Evolutionary conservation across 2,113 vertebrate species (phyloP).

Genomic region (Hypomesus transpacificus): DNA sequence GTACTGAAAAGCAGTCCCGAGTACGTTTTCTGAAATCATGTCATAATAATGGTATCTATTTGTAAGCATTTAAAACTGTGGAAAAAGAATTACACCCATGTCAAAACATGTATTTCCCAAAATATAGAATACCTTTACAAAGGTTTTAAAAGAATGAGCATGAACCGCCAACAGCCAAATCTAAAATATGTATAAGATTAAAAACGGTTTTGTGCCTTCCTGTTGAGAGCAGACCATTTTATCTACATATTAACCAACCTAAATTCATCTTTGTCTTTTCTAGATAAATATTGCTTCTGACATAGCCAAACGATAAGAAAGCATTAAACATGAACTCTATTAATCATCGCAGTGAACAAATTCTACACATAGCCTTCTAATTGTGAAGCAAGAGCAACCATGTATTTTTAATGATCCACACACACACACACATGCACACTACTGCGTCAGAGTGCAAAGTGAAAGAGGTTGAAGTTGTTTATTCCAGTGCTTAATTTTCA

Average conservation of each 20-base stretch:
- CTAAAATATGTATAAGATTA: constrained; percentile 24
- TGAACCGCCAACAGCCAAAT: constrained; percentile 14
- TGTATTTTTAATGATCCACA: constrained; percentile 51
- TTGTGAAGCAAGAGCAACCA: constrained; percentile 40
- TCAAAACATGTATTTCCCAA: no score
- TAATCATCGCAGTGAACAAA: constrained; percentile 40
- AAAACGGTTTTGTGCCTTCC: constrained; percentile 27
- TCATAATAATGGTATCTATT: no score
- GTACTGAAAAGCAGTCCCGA: no score
- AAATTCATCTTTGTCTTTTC: constrained; percentile 27
- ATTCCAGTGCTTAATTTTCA: constrained; percentile 38
- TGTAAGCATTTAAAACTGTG: no score
- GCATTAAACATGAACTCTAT: constrained; percentile 45
- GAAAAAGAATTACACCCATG: no score
- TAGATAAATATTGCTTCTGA: constrained; percentile 37
- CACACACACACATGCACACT: constrained; percentile 1
- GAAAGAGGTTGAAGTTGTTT: constrained; percentile 32
- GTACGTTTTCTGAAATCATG: no score
- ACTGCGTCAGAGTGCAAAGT: constrained; percentile 29
- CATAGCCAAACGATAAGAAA: constrained; percentile 31
- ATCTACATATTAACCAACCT: constrained; percentile 25
- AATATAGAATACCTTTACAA: no score
- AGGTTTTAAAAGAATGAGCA: background rate
- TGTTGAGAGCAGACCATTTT: constrained; percentile 10
- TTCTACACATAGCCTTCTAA: constrained; percentile 22